Percentiles rank a stretch among this genome's conserved stretches.
Evolutionary conservation across 2,797 vertebrate species (phyloP).

Genomic region (Centroberyx gerrardi): DNA sequence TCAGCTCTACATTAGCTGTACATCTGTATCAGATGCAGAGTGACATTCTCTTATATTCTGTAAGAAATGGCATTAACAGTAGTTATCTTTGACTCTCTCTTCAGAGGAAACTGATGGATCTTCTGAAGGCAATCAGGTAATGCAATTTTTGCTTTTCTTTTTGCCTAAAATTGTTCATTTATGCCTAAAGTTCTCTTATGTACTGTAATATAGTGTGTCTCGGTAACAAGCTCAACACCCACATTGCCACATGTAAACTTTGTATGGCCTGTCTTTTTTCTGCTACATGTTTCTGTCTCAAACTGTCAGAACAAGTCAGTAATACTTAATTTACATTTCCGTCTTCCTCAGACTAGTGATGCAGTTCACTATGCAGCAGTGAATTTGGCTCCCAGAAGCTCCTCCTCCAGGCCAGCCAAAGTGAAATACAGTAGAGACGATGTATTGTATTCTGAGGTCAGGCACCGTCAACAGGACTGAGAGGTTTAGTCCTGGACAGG

Average conservation of each 20-base stretch:
- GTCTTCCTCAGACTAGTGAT: not conserved
- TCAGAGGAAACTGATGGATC: not conserved
- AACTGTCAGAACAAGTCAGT: too few relatives aligned
- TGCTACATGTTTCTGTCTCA: too few relatives aligned
- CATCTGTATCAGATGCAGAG: not conserved
- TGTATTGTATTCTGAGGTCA: conserved; percentile 42
- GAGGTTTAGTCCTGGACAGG: not conserved
- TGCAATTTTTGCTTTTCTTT: not conserved
- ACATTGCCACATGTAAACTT: too few relatives aligned
- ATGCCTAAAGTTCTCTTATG: too few relatives aligned
- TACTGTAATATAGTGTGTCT: too few relatives aligned
- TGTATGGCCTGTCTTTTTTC: too few relatives aligned
- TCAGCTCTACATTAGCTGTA: not conserved
- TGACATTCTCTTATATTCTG: not conserved
- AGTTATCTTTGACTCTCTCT: not conserved
- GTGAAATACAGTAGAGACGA: conserved; percentile 4
- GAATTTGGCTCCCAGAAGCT: not conserved
- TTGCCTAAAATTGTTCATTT: too few relatives aligned
- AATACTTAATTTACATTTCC: not conserved
- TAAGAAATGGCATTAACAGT: not conserved
- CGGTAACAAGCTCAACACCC: too few relatives aligned
- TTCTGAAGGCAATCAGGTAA: not conserved
- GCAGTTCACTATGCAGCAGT: conserved; percentile 39
- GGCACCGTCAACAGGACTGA: not conserved
- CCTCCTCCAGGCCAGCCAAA: not conserved